Percentiles rank a stretch among this genome's conserved stretches.
Conservation (phyloP, 2,888 invertebrate genomes). For the Geophilus truncorum region DNA sequence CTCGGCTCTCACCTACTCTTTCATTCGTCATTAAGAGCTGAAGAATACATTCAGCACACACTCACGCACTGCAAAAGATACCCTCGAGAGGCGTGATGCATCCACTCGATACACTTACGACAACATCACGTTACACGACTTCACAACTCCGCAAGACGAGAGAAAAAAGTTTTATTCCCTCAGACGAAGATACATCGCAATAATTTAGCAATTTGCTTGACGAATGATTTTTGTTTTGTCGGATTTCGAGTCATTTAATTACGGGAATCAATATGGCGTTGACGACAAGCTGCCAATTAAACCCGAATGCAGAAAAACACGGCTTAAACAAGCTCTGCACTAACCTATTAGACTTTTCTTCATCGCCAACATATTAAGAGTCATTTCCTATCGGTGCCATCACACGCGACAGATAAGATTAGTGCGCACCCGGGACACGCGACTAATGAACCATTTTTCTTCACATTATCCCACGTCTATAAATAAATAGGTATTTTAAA, state of each 20-base stretch:
- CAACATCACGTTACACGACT: background rate
- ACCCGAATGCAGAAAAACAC: background rate
- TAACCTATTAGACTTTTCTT: slow-evolving; percentile 21
- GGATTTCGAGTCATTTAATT: background rate
- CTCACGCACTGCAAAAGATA: background rate
- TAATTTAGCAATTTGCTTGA: background rate
- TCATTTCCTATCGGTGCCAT: slow-evolving; percentile 15
- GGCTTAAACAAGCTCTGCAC: background rate
- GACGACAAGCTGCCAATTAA: slow-evolving; percentile 13
- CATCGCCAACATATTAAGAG: slow-evolving; percentile 5
- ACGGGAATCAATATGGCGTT: background rate
- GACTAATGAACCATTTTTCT: background rate
- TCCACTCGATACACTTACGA: slow-evolving; percentile 3
- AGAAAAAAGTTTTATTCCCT: background rate
- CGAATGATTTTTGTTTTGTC: background rate
- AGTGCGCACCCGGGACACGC: background rate
- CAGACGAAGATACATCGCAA: background rate
- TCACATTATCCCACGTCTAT: no score
- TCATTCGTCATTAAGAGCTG: slow-evolving; percentile 25
- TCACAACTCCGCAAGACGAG: background rate
- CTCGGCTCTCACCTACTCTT: background rate
- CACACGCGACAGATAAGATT: slow-evolving; percentile 16
- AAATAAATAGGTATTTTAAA: no score
- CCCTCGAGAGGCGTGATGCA: slow-evolving; percentile 24
- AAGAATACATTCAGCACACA: slow-evolving; percentile 1